Conservation (phyloP, 2,797 vertebrate genomes). For the Notoglanidium macrostoma region DNA sequence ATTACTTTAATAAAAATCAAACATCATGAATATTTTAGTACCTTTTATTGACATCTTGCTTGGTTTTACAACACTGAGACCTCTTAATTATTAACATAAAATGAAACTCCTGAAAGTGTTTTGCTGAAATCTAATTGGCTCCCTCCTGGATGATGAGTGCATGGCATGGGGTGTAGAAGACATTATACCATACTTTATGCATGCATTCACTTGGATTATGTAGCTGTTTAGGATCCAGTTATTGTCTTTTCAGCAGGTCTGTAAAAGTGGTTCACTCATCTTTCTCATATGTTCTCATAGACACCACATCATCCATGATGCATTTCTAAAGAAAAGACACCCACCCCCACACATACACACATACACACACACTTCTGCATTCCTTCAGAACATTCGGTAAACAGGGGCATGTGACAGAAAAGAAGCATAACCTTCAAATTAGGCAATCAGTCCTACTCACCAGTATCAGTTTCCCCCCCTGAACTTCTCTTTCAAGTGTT, state of each 20-base stretch:
- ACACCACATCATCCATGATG: constrained; percentile 80
- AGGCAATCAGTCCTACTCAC: constrained; percentile 72
- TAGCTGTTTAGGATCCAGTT: background rate
- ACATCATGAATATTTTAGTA: background rate
- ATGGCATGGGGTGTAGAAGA: background rate
- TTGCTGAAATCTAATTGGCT: background rate
- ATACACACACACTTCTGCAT: background rate
- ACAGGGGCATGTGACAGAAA: background rate
- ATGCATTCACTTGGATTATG: background rate
- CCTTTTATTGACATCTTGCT: background rate
- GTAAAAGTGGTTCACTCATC: constrained; percentile 65
- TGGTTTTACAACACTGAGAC: background rate
- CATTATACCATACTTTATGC: background rate
- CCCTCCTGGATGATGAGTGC: background rate
- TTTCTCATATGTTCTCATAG: constrained; percentile 85
- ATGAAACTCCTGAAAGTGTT: background rate
- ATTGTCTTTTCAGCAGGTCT: constrained; percentile 1
- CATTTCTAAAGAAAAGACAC: constrained; percentile 78
- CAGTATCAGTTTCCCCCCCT: constrained; percentile 85
- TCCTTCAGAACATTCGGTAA: background rate
- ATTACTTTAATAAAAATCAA: background rate
- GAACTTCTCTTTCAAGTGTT: constrained; percentile 82
- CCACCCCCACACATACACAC: constrained; percentile 7
- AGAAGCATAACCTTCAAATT: background rate
- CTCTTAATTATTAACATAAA: background rate